These are phyloP conservation scores for Gandaritis pyraliata DNA, from an alignment of 2,888 invertebrate species.

Conservation along the genomic window DNA sequence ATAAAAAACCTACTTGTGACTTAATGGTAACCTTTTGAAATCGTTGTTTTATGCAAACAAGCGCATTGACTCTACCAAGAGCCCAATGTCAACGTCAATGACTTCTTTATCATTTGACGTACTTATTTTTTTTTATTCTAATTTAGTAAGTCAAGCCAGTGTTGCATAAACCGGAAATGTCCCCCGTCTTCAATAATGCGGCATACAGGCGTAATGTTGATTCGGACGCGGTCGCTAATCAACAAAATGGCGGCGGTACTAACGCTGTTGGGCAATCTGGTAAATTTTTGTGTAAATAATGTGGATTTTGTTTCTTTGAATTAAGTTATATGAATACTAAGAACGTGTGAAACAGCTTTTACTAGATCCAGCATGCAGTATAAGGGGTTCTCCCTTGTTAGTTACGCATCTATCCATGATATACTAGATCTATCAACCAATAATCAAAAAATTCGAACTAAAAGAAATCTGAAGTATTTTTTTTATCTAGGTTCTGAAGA, in stretches of 20 bases:
- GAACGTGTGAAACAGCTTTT: not conserved
- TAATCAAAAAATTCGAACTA: too few species aligned
- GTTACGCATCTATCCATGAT: too few species aligned
- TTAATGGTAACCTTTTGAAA: not conserved
- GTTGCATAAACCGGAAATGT: conserved; percentile 13
- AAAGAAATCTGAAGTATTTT: too few species aligned
- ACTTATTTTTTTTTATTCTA: not conserved
- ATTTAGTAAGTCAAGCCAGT: conserved; percentile 6
- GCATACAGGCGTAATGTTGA: conserved; percentile 10
- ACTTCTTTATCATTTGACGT: conserved; percentile 1
- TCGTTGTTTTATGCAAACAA: not conserved
- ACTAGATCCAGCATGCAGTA: too few species aligned
- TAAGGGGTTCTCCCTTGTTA: too few species aligned
- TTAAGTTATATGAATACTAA: not conserved
- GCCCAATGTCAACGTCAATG: not conserved
- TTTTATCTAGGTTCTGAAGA: too few species aligned
- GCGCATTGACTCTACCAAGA: not conserved
- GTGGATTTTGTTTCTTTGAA: not conserved
- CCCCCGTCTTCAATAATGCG: conserved; percentile 3
- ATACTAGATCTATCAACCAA: too few species aligned
- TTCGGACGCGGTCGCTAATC: conserved; percentile 16
- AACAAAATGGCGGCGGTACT: not conserved
- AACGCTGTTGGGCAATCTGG: not conserved
- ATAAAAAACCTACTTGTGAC: not conserved
- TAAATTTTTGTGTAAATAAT: not conserved